A percentile compares a stretch with the other conserved stretches of the same genome.
Evolutionary conservation across 2,797 vertebrate genomes (phyloP).

Genomic region (Champsocephalus esox): DNA sequence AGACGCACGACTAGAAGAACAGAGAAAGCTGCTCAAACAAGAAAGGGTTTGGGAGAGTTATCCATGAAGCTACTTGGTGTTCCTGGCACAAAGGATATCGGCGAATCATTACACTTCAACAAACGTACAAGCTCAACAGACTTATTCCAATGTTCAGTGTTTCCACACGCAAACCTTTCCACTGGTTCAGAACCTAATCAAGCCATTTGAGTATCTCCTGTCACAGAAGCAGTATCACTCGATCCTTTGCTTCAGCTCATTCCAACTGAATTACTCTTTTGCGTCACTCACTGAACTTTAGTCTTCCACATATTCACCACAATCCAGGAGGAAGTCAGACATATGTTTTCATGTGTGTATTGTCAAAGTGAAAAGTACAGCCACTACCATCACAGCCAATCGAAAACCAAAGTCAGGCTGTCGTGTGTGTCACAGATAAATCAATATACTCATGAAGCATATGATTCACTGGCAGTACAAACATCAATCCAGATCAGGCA

Average conservation of each 20-base stretch:
- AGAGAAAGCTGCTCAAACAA: conserved; percentile 16
- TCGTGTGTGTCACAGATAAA: conserved; percentile 14
- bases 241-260: conserved; percentile 8
- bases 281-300: background rate
- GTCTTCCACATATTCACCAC: conserved; percentile 19
- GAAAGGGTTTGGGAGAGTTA: conserved; percentile 23
- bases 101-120: conserved; percentile 3
- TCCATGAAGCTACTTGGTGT: conserved; percentile 27
- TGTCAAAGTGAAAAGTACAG: background rate
- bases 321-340: conserved; percentile 22
- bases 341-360: too few relatives aligned
- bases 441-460: conserved; percentile 42
- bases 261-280: conserved; percentile 28
- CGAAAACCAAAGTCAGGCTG: conserved; percentile 8
- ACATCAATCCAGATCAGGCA: conserved; percentile 27
- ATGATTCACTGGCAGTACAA: conserved; percentile 31
- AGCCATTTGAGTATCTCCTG: conserved; percentile 12
- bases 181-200: conserved; percentile 12
- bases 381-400: background rate
- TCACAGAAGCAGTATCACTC: conserved; percentile 18
- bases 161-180: conserved; percentile 51
- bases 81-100: conserved; percentile 11
- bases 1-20: conserved; percentile 3
- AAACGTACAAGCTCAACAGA: conserved; percentile 15
- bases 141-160: conserved; percentile 32